Base-by-base conservation (phyloP, 2,797 vertebrate species). In the Eidolon dupreanum region DNA sequence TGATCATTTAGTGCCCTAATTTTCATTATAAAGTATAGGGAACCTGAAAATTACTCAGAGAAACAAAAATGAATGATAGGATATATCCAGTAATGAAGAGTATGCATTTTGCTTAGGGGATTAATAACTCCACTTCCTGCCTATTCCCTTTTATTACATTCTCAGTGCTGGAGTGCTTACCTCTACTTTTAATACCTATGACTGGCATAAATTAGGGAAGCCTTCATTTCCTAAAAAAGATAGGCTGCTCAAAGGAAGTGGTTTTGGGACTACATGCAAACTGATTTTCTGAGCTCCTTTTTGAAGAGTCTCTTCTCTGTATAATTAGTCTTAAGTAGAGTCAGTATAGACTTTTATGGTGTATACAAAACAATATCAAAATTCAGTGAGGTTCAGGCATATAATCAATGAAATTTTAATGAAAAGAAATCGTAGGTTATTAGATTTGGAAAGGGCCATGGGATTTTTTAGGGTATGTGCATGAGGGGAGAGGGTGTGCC, bases 101-200 rank as follows among this genome's bases (percentile, higher is more conserved):
- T 81, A 31, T 53, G 19, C 43, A 82, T 86, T 95, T 94, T 92
- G 63, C 57, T 91, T 92, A 59, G 19, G 53, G 26, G 78, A 91
- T 96, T 97, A 97, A 65, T 85, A 95, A 81, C 31, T 93, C 43
- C 8, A 92, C 68, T 96, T 94, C 46, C 43, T 93, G 73, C 41
- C 78, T 75, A 0, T 84, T 94, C 75, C 78, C 57, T 95, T 59
- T 95, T 71, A 85, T 75, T 89, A 71, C 49, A 57, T 38, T 97
- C 53, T 95, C 90, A 65, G 93, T 85, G 43, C 65, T 36, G 7
- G 71, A 94, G 74, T 75, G 63, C 74, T 97, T 86, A 73, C 78
- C 41, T 88, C 70, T 74, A 53, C 43, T 90, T 94, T 92, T 94
- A 93, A 78, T 88, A 46, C n/a, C 55, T 85, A 28, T 81, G 61